Conservation (phyloP, 1,140 invertebrate species). For the Adelges cooleyi region DNA sequence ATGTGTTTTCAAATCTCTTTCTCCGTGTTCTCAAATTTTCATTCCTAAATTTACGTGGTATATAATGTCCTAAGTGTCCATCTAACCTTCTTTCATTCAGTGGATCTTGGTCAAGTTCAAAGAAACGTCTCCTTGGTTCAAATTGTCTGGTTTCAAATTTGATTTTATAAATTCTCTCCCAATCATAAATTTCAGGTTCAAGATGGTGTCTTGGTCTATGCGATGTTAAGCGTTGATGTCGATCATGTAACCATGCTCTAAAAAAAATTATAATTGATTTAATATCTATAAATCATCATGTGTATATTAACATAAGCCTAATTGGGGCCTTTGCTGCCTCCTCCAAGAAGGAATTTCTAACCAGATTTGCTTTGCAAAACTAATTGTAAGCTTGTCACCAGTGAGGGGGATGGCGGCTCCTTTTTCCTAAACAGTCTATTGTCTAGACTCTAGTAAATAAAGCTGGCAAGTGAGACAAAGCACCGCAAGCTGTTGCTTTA, state of each 20-base stretch:
- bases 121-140: constrained; percentile 33
- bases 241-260: constrained; percentile 40
- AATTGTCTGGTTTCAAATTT: constrained; percentile 31
- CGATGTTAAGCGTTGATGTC: constrained; percentile 19
- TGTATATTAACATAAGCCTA: no score
- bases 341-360: no score
- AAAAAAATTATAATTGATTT: constrained; percentile 51
- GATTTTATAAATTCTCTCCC: constrained; percentile 36
- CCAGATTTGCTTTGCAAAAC: no score
- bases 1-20: constrained; percentile 18
- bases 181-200: constrained; percentile 34
- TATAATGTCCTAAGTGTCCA: constrained; percentile 10
- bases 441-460: no score
- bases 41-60: constrained; percentile 17
- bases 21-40: not conserved
- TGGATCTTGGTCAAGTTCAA: constrained; percentile 33
- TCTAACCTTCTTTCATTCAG: constrained; percentile 31
- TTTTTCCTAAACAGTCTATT: no score
- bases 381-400: no score
- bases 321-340: no score
- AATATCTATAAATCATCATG: no score
- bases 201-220: constrained; percentile 31
- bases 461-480: no score
- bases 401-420: no score
- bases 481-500: no score